These are phyloP conservation scores for Napeogenes sylphis DNA, from an alignment of 2,888 invertebrate species.

Conservation along the genomic window DNA sequence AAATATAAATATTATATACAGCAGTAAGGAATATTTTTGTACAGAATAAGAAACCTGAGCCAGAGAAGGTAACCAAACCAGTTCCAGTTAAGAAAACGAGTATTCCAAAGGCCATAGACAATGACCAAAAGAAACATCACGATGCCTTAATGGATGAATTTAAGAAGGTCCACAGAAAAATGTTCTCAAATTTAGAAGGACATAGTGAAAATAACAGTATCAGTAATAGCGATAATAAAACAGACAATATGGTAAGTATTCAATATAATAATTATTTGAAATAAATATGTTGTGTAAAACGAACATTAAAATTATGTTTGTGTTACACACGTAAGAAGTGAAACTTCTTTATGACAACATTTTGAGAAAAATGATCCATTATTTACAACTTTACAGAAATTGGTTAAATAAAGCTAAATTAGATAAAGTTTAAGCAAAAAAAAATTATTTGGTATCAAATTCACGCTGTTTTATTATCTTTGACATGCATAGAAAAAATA, in stretches of 20 bases:
- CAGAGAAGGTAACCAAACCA: constrained; percentile 42
- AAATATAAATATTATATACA: background rate
- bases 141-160: constrained; percentile 92
- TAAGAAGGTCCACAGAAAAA: constrained; percentile 90
- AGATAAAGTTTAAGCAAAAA: too few relatives aligned
- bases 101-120: constrained; percentile 67
- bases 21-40: constrained; percentile 8
- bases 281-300: too few relatives aligned
- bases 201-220: constrained; percentile 29
- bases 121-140: constrained; percentile 83
- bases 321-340: too few relatives aligned
- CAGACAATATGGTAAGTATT: constrained; percentile 48
- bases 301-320: too few relatives aligned
- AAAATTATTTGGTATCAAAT: too few relatives aligned
- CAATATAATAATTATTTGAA: too few relatives aligned
- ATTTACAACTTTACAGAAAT: too few relatives aligned
- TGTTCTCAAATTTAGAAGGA: constrained; percentile 80
- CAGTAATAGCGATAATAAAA: constrained; percentile 29
- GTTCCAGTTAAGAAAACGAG: constrained; percentile 53
- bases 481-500: too few relatives aligned
- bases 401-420: too few relatives aligned
- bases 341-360: too few relatives aligned
- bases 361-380: too few relatives aligned
- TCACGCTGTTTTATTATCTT: too few relatives aligned
- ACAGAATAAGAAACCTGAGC: constrained; percentile 59